Evolutionary conservation across 2,797 vertebrate genomes (phyloP).

Genomic region (Gobionotothen gibberifrons): DNA sequence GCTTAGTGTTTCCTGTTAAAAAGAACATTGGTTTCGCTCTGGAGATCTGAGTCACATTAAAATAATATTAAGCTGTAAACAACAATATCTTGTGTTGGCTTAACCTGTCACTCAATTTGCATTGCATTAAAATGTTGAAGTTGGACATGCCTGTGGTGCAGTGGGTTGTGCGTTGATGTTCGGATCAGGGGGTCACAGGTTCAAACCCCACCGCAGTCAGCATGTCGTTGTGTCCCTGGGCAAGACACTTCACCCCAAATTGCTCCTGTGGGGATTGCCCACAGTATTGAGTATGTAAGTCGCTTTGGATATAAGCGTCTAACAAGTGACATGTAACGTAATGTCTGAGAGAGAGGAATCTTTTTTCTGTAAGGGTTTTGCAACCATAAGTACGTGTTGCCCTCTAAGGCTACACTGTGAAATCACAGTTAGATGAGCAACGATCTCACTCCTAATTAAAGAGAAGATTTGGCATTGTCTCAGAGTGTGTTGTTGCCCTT

Average conservation of each 20-base stretch:
- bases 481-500: slow-evolving; percentile 4
- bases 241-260: too few relatives aligned
- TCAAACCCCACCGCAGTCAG: too few relatives aligned
- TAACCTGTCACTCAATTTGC: neutral
- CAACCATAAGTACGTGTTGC: neutral
- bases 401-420: neutral
- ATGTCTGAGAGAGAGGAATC: neutral
- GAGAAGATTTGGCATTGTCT: slow-evolving; percentile 8
- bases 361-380: neutral
- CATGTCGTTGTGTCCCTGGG: too few relatives aligned
- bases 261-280: too few relatives aligned
- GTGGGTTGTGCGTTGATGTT: too few relatives aligned
- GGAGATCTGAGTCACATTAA: neutral
- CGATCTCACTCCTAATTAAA: slow-evolving; percentile 27
- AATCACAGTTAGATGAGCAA: neutral
- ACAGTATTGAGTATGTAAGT: too few relatives aligned
- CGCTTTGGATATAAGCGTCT: too few relatives aligned
- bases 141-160: neutral
- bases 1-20: slow-evolving; percentile 74
- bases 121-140: neutral
- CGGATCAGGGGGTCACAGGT: too few relatives aligned
- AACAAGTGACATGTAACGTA: too few relatives aligned
- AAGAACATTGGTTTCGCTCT: slow-evolving; percentile 44
- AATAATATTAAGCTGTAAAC: neutral
- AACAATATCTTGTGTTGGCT: neutral